Conservation (phyloP, 2,797 vertebrate genomes). For the Luscinia megarhynchos region DNA sequence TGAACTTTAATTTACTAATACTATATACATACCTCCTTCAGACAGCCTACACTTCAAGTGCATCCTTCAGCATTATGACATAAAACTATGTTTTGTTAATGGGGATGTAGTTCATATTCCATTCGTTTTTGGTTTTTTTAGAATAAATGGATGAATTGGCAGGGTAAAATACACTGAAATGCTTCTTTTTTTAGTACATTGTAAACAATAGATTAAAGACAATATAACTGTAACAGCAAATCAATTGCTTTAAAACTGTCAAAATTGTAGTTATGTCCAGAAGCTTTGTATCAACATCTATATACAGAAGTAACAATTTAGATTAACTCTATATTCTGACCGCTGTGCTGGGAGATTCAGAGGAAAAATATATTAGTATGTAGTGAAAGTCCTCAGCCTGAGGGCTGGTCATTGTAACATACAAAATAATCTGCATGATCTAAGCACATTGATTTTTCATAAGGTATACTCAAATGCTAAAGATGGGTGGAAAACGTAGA, state of each 20-base stretch:
- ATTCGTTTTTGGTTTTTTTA: neutral
- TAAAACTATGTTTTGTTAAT: neutral
- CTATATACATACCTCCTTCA: neutral
- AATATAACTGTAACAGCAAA: neutral
- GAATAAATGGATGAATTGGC: neutral
- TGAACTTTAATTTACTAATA: neutral
- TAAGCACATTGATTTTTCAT: neutral
- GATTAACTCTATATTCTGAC: neutral
- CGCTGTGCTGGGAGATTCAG: neutral
- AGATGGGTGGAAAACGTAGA: neutral
- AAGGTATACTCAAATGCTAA: neutral
- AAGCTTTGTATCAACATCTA: neutral
- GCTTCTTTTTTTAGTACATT: neutral
- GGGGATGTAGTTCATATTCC: neutral
- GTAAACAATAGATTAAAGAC: neutral
- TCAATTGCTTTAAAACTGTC: neutral
- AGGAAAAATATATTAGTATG: neutral
- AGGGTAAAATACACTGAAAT: neutral
- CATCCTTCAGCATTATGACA: neutral
- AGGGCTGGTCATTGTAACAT: neutral
- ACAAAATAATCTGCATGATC: neutral
- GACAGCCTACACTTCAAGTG: neutral
- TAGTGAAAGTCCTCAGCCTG: neutral
- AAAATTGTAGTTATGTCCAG: neutral
- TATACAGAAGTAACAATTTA: neutral